These are phyloP conservation scores for Corythornis madagascariensis DNA, from an alignment of 2,113 vertebrate species.

Conservation along the genomic window DNA sequence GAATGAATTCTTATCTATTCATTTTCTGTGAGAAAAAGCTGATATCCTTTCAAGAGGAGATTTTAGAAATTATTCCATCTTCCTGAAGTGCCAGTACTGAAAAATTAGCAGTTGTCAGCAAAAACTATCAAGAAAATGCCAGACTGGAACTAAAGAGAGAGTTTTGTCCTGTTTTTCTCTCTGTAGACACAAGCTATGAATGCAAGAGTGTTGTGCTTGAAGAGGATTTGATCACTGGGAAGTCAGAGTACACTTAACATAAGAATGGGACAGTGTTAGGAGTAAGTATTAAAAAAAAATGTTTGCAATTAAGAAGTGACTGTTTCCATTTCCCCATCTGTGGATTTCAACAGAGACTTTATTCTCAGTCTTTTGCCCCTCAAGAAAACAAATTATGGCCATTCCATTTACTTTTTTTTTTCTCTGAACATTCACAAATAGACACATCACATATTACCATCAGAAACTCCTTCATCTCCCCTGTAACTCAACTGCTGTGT, in stretches of 20 bases:
- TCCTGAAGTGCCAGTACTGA: background rate
- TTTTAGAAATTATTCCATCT: background rate
- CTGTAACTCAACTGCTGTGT: background rate
- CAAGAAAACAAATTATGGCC: background rate
- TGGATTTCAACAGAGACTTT: background rate
- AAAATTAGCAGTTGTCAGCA: background rate
- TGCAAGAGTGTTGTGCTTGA: background rate
- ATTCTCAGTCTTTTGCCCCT: background rate
- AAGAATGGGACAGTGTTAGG: background rate
- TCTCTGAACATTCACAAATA: background rate
- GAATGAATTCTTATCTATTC: background rate
- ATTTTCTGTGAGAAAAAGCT: background rate
- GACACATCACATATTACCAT: background rate
- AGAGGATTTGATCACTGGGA: background rate
- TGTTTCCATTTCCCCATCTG: background rate
- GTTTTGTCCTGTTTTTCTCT: background rate
- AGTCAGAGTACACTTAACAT: background rate
- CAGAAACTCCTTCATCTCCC: background rate
- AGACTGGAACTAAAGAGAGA: background rate
- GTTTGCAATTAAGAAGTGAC: background rate
- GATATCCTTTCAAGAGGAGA: background rate
- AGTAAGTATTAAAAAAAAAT: background rate
- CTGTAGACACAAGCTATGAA: background rate
- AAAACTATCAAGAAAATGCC: background rate
- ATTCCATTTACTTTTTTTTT: background rate